These are phyloP conservation scores for Lateolabrax maculatus DNA, from an alignment of 2,797 vertebrate genomes.

Conservation along the genomic window DNA sequence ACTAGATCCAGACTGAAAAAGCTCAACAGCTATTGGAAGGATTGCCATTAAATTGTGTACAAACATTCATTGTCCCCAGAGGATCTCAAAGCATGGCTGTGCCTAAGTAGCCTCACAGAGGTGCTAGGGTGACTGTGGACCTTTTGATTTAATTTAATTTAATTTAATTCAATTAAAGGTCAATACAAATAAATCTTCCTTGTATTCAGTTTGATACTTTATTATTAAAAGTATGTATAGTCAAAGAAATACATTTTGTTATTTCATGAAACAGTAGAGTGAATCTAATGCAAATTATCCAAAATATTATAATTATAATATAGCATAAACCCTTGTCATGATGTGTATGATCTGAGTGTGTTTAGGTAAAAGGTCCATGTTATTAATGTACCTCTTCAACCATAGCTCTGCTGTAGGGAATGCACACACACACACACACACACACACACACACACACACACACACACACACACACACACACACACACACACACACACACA, in stretches of 20 bases:
- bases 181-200: not conserved
- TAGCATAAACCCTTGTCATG: not conserved
- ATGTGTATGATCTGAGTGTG: not conserved
- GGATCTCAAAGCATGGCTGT: too few relatives aligned
- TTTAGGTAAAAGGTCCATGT: not conserved
- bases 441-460: slow-evolving; percentile 2
- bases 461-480: not conserved
- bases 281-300: not conserved
- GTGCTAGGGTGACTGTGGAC: not conserved
- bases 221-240: not conserved
- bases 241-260: too few relatives aligned
- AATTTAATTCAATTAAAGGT: not conserved
- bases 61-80: not conserved
- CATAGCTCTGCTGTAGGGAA: not conserved
- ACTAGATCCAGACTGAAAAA: not conserved
- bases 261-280: not conserved
- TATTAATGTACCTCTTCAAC: not conserved
- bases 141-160: not conserved
- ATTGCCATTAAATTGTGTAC: not conserved
- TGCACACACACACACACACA: not conserved
- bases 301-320: not conserved
- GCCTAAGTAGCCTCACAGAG: not conserved
- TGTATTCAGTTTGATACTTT: not conserved
- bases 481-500: slow-evolving; percentile 2
- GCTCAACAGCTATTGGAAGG: not conserved